Base-by-base conservation (phyloP, 2,113 vertebrate species). In the Silurus meridionalis region DNA sequence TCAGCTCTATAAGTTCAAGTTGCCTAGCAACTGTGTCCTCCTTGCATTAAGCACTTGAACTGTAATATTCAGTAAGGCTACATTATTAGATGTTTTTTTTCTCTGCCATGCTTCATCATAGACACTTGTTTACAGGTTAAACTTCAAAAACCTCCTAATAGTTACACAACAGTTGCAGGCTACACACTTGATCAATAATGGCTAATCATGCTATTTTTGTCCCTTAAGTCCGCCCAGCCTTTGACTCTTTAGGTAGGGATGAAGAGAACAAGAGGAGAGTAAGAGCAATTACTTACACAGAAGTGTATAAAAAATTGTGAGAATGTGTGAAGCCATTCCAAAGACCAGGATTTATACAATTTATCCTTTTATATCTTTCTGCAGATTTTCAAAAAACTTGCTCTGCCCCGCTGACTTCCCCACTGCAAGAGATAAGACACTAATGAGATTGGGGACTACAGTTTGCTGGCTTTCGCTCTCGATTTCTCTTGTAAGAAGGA, bases 361-460 rank as follows among this genome's bases (percentile, higher is more conserved):
- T 55, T 77, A 82, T 86, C 85, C 75, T 72, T 58, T 52, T 6
- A 28, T 69, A 23, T 50, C 52, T 81, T 48, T 84, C 77, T 57
- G 80, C 75, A 61, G 55, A 80, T 80, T 21, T 71, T 85, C 57
- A 46, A 82, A 83, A 82, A 71, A 83, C 19, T 82, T 15, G 80
- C 80, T 74, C 63, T 89, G 80, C 85, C 71, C 86, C 17, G 28
- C 85, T 87, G 85, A 19, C 28, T 78, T 82, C 79, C 74, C 85
- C 14, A 21, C 25, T 48, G 52, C 0, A 8, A 58, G 53, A 86
- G 58, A 85, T 74, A 87, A 83, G 69, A 66, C 81, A 64, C 86
- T 89, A 86, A 89, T 81, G 83, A 86, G 84, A 82, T 88, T 61
- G 66, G 77, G 77, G 60, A 86, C 23, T 72, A 17, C 19, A 52